Conservation (phyloP, 2,113 vertebrate genomes). For the Solenodon paradoxus region DNA sequence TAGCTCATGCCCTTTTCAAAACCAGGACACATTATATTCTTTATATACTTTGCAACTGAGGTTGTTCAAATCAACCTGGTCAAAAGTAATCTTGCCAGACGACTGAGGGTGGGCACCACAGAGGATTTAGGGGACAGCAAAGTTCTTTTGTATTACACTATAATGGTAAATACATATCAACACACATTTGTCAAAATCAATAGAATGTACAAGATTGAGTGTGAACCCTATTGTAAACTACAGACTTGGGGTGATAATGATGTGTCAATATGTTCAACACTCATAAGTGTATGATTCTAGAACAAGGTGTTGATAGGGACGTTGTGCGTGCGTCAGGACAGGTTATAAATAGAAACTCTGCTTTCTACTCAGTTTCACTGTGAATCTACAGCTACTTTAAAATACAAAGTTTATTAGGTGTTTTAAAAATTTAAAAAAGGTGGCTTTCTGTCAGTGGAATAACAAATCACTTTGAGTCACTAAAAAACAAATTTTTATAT, state of each 20-base stretch:
- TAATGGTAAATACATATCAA: not conserved
- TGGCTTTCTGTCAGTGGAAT: not conserved
- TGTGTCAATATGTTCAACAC: not conserved
- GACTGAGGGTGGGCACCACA: not conserved
- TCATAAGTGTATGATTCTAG: not conserved
- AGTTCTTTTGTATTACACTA: not conserved
- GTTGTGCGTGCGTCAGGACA: not conserved
- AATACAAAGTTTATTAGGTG: not conserved
- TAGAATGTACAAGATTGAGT: not conserved
- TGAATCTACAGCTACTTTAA: not conserved
- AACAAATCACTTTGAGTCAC: not conserved
- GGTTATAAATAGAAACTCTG: not conserved
- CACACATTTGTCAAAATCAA: not conserved
- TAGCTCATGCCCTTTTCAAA: not conserved
- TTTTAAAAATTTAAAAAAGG: not conserved
- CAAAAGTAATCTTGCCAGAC: not conserved
- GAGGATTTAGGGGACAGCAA: not conserved
- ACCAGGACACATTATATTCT: not conserved
- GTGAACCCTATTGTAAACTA: not conserved
- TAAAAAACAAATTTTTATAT: not conserved
- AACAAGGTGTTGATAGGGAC: not conserved
- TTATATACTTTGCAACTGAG: conserved; percentile 9
- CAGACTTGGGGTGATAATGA: not conserved
- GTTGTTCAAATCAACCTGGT: not conserved
- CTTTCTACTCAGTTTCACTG: not conserved